Evolutionary conservation across 2,888 invertebrate species (phyloP), one percentile per base, ranked within the genome.

Genomic region (Drosophila nr. perissopoda): DNA sequence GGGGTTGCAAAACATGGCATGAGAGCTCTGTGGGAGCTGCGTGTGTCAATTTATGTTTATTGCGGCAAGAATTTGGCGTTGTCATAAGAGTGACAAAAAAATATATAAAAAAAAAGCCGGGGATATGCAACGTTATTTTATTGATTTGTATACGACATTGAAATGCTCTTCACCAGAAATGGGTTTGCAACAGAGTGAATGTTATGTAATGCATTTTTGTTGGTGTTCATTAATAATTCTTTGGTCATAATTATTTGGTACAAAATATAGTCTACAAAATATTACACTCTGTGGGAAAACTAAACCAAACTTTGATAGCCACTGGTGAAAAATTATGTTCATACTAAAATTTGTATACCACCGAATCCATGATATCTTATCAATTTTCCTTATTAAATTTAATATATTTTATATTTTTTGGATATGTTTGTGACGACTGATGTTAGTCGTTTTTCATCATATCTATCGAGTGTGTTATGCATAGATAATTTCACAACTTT

Each of bases 41-140:
- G 59, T 83, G 80, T 85, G 84, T 86, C 86, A 90, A 90, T 85
- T 86, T 85, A 80, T 86, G 78, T 90, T 88, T 88, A 88, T 88
- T 83, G 89, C 87, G 90, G 76, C 82, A 84, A 87, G 84, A 89
- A 89, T 88, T 79, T 72, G 69, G 53, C 76, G 42, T 82, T 76
- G 84, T 87, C 89, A 89, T 83, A 83, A 83, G 89, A 89, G 83
- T 66, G 63, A 63, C 60, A 82, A 76, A 76, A 56, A 60, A 53
- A 62, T 49, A 70, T 36, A 36, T 16, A 36, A 63, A 42, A 49
- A 3, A n/a, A 33, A 0, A 13, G n/a, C 6, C 4, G 5, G 7
- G 27, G 8, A 38, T 34, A 1, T 34, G 34, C 27, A 4, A 27
- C 1, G 0, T 16, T 52, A 0, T 5, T 40, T 38, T 11, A 0